Percentiles rank a stretch among this genome's conserved stretches.
These are phyloP conservation scores for Heteromurus nitidus DNA, from an alignment of 2,888 invertebrate genomes.

Conservation along the genomic window DNA sequence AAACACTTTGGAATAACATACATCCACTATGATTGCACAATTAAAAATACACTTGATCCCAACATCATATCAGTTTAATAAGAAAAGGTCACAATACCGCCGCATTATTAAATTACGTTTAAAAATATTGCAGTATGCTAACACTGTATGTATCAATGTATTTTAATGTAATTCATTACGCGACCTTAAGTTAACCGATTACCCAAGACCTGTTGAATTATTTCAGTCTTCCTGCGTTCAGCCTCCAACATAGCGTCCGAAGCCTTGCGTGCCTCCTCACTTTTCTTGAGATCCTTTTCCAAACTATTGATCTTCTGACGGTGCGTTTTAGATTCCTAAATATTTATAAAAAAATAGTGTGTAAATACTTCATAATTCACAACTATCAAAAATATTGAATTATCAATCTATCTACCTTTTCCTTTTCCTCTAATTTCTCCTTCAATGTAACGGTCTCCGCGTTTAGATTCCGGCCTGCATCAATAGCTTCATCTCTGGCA, in stretches of 20 bases:
- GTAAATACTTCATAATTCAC: too few relatives aligned
- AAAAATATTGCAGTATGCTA: too few relatives aligned
- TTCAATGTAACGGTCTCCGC: conserved; percentile 24
- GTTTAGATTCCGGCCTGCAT: background rate
- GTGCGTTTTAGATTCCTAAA: conserved; percentile 41
- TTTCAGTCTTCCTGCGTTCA: conserved; percentile 54
- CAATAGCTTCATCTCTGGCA: conserved; percentile 11
- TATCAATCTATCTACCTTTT: too few relatives aligned
- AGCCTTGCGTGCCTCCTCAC: conserved; percentile 42
- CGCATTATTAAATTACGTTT: too few relatives aligned
- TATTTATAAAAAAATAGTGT: too few relatives aligned
- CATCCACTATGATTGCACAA: too few relatives aligned
- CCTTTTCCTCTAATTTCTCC: conserved; percentile 9
- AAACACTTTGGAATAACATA: too few relatives aligned
- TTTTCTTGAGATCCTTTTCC: conserved; percentile 54
- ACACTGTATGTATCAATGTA: too few relatives aligned
- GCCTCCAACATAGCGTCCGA: conserved; percentile 33
- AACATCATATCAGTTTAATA: too few relatives aligned
- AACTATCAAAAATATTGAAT: too few relatives aligned
- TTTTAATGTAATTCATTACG: background rate
- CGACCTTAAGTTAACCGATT: conserved; percentile 13
- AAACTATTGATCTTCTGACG: conserved; percentile 20
- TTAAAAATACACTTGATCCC: too few relatives aligned
- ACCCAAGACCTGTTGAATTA: conserved; percentile 61
- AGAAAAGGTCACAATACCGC: too few relatives aligned